These are phyloP conservation scores for human (Homo sapiens) DNA, from an alignment of 2,113 vertebrate genomes.

Conservation along the genomic window GRCh38 chr11:127936501-127937000, in stretches of 20 bases:
- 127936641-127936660: background rate
- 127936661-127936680: background rate
- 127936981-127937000: background rate
- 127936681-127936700: conserved; percentile 3
- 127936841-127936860: conserved; percentile 18
- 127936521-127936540: background rate
- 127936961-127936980: background rate
- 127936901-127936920: background rate
- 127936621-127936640: background rate
- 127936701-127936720: background rate
- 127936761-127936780: background rate
- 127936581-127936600: background rate
- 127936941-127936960: conserved; percentile 22
- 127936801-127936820: background rate
- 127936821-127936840: background rate
- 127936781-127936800: conserved; percentile 1
- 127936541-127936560: background rate
- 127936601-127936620: background rate
- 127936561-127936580: background rate
- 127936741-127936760: background rate
- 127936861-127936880: background rate
- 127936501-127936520: no score
- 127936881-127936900: conserved; percentile 4
- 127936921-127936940: background rate
- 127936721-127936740: background rate